Percentiles rank a stretch among this genome's conserved stretches.
These are phyloP conservation scores for Lottia gigantea DNA, from an alignment of 2,888 invertebrate species.

Conservation along the genomic window DNA sequence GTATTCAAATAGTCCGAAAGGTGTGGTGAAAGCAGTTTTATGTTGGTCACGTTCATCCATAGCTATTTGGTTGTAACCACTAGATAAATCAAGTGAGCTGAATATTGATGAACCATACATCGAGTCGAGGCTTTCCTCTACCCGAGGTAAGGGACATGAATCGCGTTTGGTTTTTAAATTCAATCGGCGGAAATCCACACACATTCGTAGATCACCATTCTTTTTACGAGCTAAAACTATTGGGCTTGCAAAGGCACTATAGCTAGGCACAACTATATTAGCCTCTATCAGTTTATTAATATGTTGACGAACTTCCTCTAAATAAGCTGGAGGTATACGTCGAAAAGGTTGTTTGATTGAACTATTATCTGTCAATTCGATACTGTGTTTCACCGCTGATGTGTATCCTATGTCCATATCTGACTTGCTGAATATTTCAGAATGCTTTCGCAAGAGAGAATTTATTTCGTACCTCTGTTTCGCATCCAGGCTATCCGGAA, in stretches of 20 bases:
- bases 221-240: constrained; percentile 26
- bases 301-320: constrained; percentile 20
- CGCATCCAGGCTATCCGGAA: not conserved
- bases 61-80: constrained; percentile 19
- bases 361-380: constrained; percentile 13
- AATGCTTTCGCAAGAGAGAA: not conserved
- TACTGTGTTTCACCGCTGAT: constrained; percentile 17
- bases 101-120: no score
- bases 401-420: constrained; percentile 25
- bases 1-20: constrained; percentile 28
- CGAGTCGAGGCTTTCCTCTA: no score
- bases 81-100: no score
- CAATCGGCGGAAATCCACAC: not conserved
- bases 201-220: not conserved
- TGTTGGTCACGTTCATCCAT: constrained; percentile 17
- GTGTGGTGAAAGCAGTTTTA: constrained; percentile 23
- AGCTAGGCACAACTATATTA: constrained; percentile 28
- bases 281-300: constrained; percentile 24
- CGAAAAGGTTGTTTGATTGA: constrained; percentile 16
- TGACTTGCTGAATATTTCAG: constrained; percentile 12
- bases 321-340: constrained; percentile 19
- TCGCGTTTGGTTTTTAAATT: not conserved
- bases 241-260: constrained; percentile 32
- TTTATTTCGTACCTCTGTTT: not conserved
- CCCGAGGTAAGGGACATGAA: not conserved